Evolutionary conservation across 1,140 invertebrate genomes (phyloP).

Genomic region (Bombus waltoni): DNA sequence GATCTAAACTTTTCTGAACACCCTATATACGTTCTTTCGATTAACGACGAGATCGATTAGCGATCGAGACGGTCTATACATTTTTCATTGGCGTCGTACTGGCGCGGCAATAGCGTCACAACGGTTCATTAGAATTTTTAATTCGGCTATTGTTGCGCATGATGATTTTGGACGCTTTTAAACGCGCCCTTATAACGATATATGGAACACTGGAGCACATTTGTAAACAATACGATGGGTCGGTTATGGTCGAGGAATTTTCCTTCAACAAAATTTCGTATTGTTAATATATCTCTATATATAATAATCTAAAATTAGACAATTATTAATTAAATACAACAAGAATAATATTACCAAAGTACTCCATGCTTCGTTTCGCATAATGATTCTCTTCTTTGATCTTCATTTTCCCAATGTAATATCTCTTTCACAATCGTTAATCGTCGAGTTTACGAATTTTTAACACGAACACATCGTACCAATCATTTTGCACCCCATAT

Average conservation of each 20-base stretch:
- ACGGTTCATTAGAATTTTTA: conserved; percentile 33
- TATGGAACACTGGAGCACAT: conserved; percentile 49
- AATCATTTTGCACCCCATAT: background rate
- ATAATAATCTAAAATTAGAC: background rate
- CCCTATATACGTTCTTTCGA: background rate
- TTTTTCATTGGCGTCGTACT: background rate
- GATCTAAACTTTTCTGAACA: background rate
- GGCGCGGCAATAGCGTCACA: background rate
- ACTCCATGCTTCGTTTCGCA: conserved; percentile 73
- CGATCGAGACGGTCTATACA: background rate
- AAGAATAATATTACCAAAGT: conserved; percentile 71
- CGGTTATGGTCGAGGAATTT: conserved; percentile 6
- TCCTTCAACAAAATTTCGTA: background rate
- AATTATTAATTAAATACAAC: background rate
- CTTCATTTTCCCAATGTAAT: conserved; percentile 68
- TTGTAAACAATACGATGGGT: conserved; percentile 40
- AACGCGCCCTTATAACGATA: conserved; percentile 27
- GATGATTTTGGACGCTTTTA: conserved; percentile 3
- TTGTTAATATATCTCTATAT: background rate
- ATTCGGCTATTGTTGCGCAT: conserved; percentile 10
- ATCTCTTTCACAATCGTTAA: background rate
- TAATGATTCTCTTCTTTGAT: conserved; percentile 76
- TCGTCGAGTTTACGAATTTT: background rate
- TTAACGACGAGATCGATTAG: background rate
- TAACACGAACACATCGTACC: background rate